phyloP scores from a whole-genome alignment of 2,797 vertebrate species.

The Garrulus glandarius region DNA sequence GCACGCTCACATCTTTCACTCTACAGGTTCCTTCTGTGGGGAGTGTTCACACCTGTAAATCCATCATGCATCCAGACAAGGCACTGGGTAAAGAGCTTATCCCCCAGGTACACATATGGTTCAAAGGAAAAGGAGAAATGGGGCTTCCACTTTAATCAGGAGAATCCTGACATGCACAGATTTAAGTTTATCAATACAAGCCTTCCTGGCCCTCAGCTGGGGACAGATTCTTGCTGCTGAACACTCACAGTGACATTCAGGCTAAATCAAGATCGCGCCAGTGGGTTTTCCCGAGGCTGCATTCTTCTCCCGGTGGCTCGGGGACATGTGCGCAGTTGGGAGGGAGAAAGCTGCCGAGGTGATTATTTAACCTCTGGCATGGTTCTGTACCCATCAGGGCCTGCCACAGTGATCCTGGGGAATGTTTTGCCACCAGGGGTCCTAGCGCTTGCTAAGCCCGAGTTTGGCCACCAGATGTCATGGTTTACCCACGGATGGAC shows the following conservation, averaged over 20 bases:
- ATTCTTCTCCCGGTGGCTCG: accelerated
- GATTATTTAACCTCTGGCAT: neutral
- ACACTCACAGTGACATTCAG: no score
- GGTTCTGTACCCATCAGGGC: neutral
- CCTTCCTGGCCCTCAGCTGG: neutral
- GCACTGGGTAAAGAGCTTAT: neutral
- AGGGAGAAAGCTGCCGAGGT: neutral
- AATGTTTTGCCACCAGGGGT: accelerated
- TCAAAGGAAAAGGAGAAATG: neutral
- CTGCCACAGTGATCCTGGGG: neutral
- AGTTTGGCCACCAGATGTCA: neutral
- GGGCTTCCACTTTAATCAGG: neutral
- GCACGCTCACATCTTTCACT: neutral
- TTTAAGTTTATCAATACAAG: neutral
- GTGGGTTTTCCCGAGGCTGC: neutral
- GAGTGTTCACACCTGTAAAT: neutral
- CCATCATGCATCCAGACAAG: accelerated
- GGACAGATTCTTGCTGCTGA: neutral
- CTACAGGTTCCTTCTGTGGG: neutral
- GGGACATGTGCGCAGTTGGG: neutral
- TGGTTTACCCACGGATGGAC: neutral
- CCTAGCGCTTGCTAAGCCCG: accelerated
- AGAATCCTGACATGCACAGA: neutral
- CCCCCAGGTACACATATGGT: accelerated
- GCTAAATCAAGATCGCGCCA: neutral